These are phyloP conservation scores for Sarcophaga rosellei DNA, from an alignment of 2,888 invertebrate species.

Conservation along the genomic window DNA sequence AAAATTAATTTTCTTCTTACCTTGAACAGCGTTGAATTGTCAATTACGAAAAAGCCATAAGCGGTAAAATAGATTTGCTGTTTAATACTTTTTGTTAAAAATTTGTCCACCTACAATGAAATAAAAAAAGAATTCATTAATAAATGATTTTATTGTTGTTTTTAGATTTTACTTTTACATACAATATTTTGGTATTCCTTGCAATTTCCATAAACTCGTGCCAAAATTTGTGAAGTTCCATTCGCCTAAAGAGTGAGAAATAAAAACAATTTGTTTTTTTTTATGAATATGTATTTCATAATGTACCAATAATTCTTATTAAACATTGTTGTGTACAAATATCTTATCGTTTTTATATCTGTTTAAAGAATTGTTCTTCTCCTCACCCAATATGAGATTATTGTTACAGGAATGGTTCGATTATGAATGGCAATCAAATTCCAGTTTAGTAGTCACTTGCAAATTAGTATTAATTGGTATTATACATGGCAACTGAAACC, in stretches of 20 bases:
- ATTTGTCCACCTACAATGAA: slow-evolving; percentile 78
- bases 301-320: no score
- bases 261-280: no score
- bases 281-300: no score
- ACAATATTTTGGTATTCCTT: slow-evolving; percentile 79
- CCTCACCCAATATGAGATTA: no score
- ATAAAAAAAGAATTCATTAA: not conserved
- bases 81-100: slow-evolving; percentile 79
- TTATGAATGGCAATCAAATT: no score
- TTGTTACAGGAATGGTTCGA: no score
- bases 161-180: slow-evolving; percentile 47
- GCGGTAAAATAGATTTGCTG: slow-evolving; percentile 80
- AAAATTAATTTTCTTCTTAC: slow-evolving; percentile 69
- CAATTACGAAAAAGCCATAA: slow-evolving; percentile 80
- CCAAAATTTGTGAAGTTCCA: slow-evolving; percentile 77
- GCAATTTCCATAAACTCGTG: slow-evolving; percentile 77
- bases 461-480: no score
- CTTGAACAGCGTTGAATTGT: slow-evolving; percentile 80
- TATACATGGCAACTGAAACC: no score
- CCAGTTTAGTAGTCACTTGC: no score
- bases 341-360: no score
- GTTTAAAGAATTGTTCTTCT: no score
- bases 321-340: no score
- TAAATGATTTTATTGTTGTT: not conserved
- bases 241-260: slow-evolving; percentile 75